Evolutionary conservation across 2,888 invertebrate genomes (phyloP), one percentile per base, ranked within the genome.

Genomic region (Ernsta delagoae): DNA sequence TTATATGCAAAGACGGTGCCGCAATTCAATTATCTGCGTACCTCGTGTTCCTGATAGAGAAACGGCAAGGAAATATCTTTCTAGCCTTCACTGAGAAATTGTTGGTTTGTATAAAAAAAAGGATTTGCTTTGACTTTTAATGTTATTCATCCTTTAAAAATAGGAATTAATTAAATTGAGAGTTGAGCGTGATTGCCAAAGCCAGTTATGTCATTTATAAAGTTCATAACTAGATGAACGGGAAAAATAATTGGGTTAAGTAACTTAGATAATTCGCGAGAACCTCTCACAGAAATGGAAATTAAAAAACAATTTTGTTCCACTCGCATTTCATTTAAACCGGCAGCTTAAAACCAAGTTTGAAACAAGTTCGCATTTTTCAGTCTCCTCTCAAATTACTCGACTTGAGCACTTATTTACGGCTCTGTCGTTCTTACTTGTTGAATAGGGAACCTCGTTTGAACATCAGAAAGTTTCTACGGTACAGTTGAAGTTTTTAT

Each of bases 1-100:
- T 73, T 70, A 70, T 73, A 73, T 72, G 73, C 73, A 70, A 73
- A 73, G 73, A 71, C 72, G 70, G 72, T 68, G 64, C 70, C 69
- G 45, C 60, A 69, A 73, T 73, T 73, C 73, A 73, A 73, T 73
- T 73, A 72, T 72, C 66, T 64, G 39, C 60, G 56, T 48, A 54
- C 59, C 60, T 65, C 59, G 64, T 69, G 70, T 67, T 70, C 72
- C 54, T 70, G 72, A 72, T 72, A 67, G 72, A 65, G 70, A 54
- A 69, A 53, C 59, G 59, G 69, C 41, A 54, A 72, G 70, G 65
- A 65, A 72, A 71, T 34, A 36, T 59, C 16, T 59, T 70, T 70
- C 63, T 34, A 12, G 41, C 24, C 54, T 70, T 70, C 66, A 66
- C 66, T 61, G 70, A 50, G 63, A 64, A 72, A 70, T 66, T 64